Evolutionary conservation across 2,888 invertebrate species (phyloP).

Genomic region (Antheraea assamensis): DNA sequence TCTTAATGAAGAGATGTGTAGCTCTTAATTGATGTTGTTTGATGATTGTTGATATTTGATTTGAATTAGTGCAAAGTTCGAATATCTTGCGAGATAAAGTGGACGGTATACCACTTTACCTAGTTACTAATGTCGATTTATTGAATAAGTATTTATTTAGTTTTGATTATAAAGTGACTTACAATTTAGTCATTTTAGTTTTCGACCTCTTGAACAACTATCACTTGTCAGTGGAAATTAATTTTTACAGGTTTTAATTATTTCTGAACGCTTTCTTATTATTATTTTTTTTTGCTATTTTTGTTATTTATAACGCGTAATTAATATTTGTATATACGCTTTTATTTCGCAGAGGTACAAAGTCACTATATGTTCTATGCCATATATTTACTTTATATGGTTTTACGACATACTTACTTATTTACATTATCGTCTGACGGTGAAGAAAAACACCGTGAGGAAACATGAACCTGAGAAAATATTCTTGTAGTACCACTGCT

Average conservation of each 20-base stretch:
- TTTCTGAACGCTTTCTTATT: too few relatives aligned
- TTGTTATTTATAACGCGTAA: too few relatives aligned
- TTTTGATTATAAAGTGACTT: not conserved
- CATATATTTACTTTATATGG: not conserved
- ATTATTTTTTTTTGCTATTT: too few relatives aligned
- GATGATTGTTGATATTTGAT: slow-evolving; percentile 24
- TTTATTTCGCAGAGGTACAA: not conserved
- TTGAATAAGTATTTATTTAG: not conserved
- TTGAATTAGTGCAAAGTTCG: slow-evolving; percentile 45
- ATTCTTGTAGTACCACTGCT: too few relatives aligned
- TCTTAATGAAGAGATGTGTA: slow-evolving; percentile 18
- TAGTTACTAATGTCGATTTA: slow-evolving; percentile 5
- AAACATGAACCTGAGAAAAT: too few relatives aligned
- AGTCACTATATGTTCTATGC: not conserved
- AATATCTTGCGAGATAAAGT: slow-evolving; percentile 40
- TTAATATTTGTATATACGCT: too few relatives aligned
- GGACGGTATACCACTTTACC: slow-evolving; percentile 32
- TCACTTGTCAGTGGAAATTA: not conserved
- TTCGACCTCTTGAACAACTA: not conserved
- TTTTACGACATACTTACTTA: not conserved
- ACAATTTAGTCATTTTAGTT: not conserved
- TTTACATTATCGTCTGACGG: too few relatives aligned
- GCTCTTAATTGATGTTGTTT: slow-evolving; percentile 28
- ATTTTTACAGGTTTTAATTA: too few relatives aligned
- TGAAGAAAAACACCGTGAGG: too few relatives aligned